Percentiles rank a stretch among this genome's conserved stretches.
Evolutionary conservation across 1,140 invertebrate genomes (phyloP).

Genomic region (Bilobella aurantiaca): DNA sequence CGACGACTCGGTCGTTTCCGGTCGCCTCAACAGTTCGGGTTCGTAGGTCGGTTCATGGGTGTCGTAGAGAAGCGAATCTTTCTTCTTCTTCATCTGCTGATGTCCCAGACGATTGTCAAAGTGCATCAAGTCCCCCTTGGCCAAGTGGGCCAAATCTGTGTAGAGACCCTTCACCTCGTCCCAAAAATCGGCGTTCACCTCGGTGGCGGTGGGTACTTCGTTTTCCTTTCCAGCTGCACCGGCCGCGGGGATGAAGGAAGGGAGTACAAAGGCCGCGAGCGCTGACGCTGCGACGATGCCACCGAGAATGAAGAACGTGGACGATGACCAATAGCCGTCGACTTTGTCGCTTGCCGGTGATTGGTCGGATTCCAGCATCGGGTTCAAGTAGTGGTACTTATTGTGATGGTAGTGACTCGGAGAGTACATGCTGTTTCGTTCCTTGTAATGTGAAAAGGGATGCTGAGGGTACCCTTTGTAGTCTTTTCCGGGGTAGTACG

Average conservation of each 20-base stretch:
- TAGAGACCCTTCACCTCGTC: slow-evolving; percentile 33
- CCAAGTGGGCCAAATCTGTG: slow-evolving; percentile 26
- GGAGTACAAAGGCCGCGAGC: slow-evolving; percentile 26
- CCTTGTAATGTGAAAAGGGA: background rate
- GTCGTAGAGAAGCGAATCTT: too few relatives aligned
- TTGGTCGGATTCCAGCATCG: background rate
- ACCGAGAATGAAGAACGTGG: slow-evolving; percentile 27
- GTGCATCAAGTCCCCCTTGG: slow-evolving; percentile 23
- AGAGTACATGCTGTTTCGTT: slow-evolving; percentile 2
- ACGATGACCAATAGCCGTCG: slow-evolving; percentile 19
- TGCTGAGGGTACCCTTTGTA: background rate
- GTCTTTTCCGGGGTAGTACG: background rate
- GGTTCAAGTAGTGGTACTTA: slow-evolving; percentile 9
- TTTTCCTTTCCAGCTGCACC: slow-evolving; percentile 18
- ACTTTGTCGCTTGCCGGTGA: slow-evolving; percentile 3
- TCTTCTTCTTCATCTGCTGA: slow-evolving; percentile 19
- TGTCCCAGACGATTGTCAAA: slow-evolving; percentile 10
- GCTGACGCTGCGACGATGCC: slow-evolving; percentile 29
- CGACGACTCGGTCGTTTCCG: background rate
- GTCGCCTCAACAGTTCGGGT: too few relatives aligned
- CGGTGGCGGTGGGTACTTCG: background rate
- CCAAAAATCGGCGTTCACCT: slow-evolving; percentile 25
- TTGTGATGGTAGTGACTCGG: background rate
- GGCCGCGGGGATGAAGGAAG: slow-evolving; percentile 11
- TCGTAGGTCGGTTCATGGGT: too few relatives aligned